Base-by-base conservation (phyloP, 2,113 vertebrate genomes). In the Penelope pileata region DNA sequence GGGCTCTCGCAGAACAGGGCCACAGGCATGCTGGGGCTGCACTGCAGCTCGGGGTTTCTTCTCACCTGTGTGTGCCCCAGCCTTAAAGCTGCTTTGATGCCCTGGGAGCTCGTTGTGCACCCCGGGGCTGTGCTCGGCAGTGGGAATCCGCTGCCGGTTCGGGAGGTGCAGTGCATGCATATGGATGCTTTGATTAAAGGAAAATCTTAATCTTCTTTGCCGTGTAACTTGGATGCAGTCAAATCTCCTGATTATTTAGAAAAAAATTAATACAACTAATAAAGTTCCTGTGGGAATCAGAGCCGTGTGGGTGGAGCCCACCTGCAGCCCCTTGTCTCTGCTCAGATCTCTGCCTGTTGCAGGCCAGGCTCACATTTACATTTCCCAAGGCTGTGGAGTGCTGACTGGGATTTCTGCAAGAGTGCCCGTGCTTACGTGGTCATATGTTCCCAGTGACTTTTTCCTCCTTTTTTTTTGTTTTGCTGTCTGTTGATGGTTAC, bases 321-420 rank as follows among this genome's bases (percentile, higher is more conserved):
- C n/a, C n/a, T n/a, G 97, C 97, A 98, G 94, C 94, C 94, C 97
- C 96, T 97, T 97, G 96, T 94, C 96, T 98, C 91, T 91, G 48
- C 87, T 66, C 95, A 94, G 91, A 97, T 96, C 38, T 16, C 74
- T 94, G 90, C 95, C 97, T 96, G 94, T 98, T 98, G 97, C 98
- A 90, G 83, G 89, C 89, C 19, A 97, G 91, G 96, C 97, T 97
- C 94, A 97, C 95, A 99, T 99, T 99, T 99, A 98, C 99, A 99
- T 99, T 99, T 99, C 97, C 98, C 94, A 92, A 97, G 97, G 93
- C 97, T 98, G 97, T 97, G 96, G 97, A 97, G 96, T 98, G 98
- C 98, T 98, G 98, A 98, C 98, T 99, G 98, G 98, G 98, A 98
- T 99, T 99, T 99, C 99, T 99, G 99, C 99, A 99, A 99, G 99